Percentiles rank a stretch among this genome's conserved stretches.
Evolutionary conservation across 1,140 invertebrate species (phyloP).

Genomic region (Drosophila oshimai): DNA sequence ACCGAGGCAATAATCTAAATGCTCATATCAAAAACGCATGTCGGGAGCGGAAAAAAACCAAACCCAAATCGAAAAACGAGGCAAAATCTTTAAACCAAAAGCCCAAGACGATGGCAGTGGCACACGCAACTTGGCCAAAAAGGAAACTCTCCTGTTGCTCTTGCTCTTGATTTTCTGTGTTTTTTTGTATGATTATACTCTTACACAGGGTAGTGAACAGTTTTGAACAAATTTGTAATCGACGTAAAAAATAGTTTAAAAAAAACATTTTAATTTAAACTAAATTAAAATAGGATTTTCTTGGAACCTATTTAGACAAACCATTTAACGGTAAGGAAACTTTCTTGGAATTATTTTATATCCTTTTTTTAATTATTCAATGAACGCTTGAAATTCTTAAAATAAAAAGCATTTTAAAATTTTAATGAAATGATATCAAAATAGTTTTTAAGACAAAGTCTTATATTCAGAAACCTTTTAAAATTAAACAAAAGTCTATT

Average conservation of each 20-base stretch:
- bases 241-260: background rate
- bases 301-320: too few relatives aligned
- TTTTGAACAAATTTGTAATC: background rate
- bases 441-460: too few relatives aligned
- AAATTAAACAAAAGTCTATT: too few relatives aligned
- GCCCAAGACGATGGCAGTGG: conserved; percentile 37
- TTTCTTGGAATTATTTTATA: too few relatives aligned
- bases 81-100: background rate
- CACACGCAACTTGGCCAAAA: conserved; percentile 49
- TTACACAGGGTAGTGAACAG: background rate
- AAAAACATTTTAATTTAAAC: background rate
- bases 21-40: conserved; percentile 70
- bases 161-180: conserved; percentile 25
- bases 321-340: too few relatives aligned
- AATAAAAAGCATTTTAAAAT: too few relatives aligned
- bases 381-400: too few relatives aligned
- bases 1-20: conserved; percentile 60
- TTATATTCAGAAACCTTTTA: too few relatives aligned
- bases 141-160: conserved; percentile 29
- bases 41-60: conserved; percentile 11
- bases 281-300: too few relatives aligned
- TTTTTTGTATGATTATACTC: background rate
- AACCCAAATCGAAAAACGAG: conserved; percentile 10
- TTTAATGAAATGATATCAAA: too few relatives aligned
- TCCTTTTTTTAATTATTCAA: too few relatives aligned